Evolutionary conservation across 2,113 vertebrate species (phyloP), one percentile per base, ranked within the genome.

Genomic region (Psettodes erumei): DNA sequence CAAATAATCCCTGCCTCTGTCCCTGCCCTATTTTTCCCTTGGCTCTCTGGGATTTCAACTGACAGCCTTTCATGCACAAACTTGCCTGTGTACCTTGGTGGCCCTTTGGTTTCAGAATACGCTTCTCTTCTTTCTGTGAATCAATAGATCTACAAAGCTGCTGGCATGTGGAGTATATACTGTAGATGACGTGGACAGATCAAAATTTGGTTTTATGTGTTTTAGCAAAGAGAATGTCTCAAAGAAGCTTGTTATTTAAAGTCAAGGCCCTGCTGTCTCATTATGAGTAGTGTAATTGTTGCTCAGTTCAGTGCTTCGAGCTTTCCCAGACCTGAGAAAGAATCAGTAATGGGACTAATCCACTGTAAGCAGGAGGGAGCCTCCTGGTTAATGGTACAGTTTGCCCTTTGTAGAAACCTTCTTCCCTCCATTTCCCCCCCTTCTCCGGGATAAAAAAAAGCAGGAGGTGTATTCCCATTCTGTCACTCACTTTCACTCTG

Each of bases 301-400:
- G 60, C 85, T 87, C 2, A 59, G 63, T 84, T 83, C 71, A 75
- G 47, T 77, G 73, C 83, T 70, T 55, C 47, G 51, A 73, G 79
- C 82, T 59, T 76, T 68, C 61, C 64, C 76, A 77, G 38, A 62
- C 54, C 78, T 75, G 58, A 81, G 78, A 85, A 87, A 86, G 76
- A 91, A 86, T 82, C 74, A 63, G 55, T 90, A 85, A 91, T 89
- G 68, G 86, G 83, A 64, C 71, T 87, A 91, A 92, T 91, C 82
- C 86, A 79, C 56, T 71, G 72, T 53, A 71, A 85, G 89, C 83
- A 77, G 84, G 59, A 82, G 76, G 68, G 54, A 86, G 71, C 69
- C 47, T 71, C 13, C 28, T 80, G 68, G 63, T 88, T 82, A 75
- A 82, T 70, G 58, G 69, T 78, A 82, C 75, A 82, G 33, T 79